Base-by-base conservation (phyloP, 2,888 invertebrate species). In the Nezara viridula region DNA sequence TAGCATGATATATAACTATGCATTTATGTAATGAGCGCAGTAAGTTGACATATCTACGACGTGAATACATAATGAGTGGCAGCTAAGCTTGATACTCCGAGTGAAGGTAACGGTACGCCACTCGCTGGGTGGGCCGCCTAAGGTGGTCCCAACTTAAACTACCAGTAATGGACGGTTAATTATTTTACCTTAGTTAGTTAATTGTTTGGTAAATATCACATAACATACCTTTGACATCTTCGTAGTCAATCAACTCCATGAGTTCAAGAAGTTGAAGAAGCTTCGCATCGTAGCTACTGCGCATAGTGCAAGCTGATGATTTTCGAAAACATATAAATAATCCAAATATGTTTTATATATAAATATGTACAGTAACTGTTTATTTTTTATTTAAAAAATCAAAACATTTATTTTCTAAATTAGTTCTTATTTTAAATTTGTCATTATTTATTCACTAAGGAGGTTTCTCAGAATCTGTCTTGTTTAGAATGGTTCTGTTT, bases 21-120 rank as follows among this genome's bases (percentile, higher is more conserved):
- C 66, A 73, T 73, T 73, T 73, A 37, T 73, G 66, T 73, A 73
- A 73, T 73, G 66, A 73, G 5, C 37, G 66, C 37, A 73, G 66
- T 37, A 73, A 73, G 32, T 73, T 73, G 66, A 37, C 66, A 73
- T 73, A 73, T 73, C 66, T 73, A 73, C 66, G 37, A 37, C 19
- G 66, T 73, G 66, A 73, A 73, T 73, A 32, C 66, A 73, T 73
- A 73, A 73, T 73, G 66, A 73, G 37, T 73, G 66, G 66, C 32
- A 73, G 32, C 32, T 60, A 73, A 73, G 66, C 32, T 73, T 37
- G 66, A 73, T 60, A 60, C 37, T 73, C 32, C 32, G 66, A 32
- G 66, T 21, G 66, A 73, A 73, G 66, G 32, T 73, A 73, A 73
- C 66, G 66, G 66, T 32, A 73, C 21, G 66, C 66, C 19, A 37